Evolutionary conservation across 2,797 vertebrate genomes (phyloP), one percentile per base, ranked within the genome.

Genomic region (Tiaroga cobitis): DNA sequence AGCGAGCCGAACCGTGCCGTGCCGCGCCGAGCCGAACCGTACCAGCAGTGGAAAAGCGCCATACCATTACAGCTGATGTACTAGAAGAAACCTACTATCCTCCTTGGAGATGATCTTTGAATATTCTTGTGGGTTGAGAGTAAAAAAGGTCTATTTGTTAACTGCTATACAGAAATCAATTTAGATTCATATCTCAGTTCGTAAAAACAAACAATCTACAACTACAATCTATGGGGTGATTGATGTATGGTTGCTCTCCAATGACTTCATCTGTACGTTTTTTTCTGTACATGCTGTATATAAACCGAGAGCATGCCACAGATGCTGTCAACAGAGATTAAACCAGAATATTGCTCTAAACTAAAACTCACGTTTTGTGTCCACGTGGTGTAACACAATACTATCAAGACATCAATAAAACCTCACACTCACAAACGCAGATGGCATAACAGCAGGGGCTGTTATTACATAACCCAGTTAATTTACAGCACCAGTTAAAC

Each of bases 401-500:
- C 72, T 77, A 54, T 51, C 69, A 67, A 86, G 43, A 77, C 46
- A 77, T 90, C 77, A 88, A 81, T 79, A 67, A 82, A 74, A 72
- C 51, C 65, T 70, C 65, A 72, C 69, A 70, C 79, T 81, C 82
- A 73, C 69, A 80, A 82, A 74, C 56, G 82, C 89, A 89, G 88
- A 90, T 86, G 89, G 83, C 54, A 80, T 69, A 79, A 72, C 89
- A 89, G 88, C 87, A 84, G 87, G 87, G 21, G 21, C 43, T 49
- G 49, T 73, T 63, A 84, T 87, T 88, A 88, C 83, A 87, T 86
- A 89, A 90, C 81, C 26, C 72, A 81, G 87, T 88, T 90, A 82
- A 88, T 89, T 87, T 86, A 79, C 87, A 80, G 83, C 75, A 41
- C 85, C 86, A 89, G 84, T 82, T 87, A 88, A 89, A 89, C 80